Evolutionary conservation across 2,797 vertebrate species (phyloP), one percentile per base, ranked within the genome.

Genomic region (Alosa sapidissima): DNA sequence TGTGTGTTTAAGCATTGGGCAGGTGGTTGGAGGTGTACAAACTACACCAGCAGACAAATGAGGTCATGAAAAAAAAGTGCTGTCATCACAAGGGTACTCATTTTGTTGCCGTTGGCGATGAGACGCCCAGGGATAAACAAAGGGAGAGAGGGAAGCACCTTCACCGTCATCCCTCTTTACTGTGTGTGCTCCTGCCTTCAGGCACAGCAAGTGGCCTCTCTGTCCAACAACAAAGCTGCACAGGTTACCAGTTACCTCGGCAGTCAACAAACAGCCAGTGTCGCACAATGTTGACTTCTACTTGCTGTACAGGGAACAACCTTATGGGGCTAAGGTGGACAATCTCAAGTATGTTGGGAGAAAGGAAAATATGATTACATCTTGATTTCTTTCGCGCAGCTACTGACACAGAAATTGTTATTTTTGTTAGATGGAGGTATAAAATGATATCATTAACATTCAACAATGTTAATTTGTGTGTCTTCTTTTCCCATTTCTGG

Each of bases 71-170:
- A 85, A 52, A 85, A 86, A 84, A 86, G 45, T 45, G 91, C 88
- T 90, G 92, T 94, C 91, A 92, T 91, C 92, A 92, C 88, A 85
- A 92, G 89, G 87, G 86, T 88, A 87, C 86, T 88, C 89, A 82
- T 87, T 81, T 49, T 81, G 89, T 94, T 93, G 92, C 92, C 91
- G 90, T 90, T 86, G 91, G 93, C 90, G 84, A 92, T 91, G 91
- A 91, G 87, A 92, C 87, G 91, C 89, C 88, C 88, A 86, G 89
- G 90, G 92, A 93, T 91, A 92, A 90, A 92, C 90, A 93, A 90
- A 93, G 92, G 91, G 91, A 91, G 84, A 72, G 89, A 78, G 1
- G 5, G 28, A 72, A 72, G 72, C 41, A 47, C 36, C 2, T 78
- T 45, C 6, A 19, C 16, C 89, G 89, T 85, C 89, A 88, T 92